Evolutionary conservation across 2,888 invertebrate genomes (phyloP), one percentile per base, ranked within the genome.

Genomic region (Amphipoea oculea): DNA sequence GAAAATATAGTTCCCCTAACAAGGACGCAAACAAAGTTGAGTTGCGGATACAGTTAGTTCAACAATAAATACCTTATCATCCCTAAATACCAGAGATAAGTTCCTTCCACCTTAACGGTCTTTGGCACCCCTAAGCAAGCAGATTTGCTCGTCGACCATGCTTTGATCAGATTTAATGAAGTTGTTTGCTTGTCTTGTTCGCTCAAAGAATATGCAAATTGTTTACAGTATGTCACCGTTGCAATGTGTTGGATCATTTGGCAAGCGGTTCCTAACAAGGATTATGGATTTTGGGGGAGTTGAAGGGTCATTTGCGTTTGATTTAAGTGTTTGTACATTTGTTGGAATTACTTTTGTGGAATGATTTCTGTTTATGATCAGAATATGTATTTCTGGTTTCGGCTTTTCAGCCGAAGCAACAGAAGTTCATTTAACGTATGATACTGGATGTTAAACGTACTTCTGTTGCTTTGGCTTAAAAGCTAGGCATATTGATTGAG

Each of bases 91-190:
- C 12, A 60, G 23, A 4, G 17, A 65, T 51, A 73, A 60, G 29
- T 23, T 20, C 60, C 48, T 57, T 12, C 23, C 23, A 54, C n/a
- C 42, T 11, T 14, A 29, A 42, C 54, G 14, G 45, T 57, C 62
- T 67, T 67, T 20, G 12, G 65, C 62, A 71, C 12, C 77, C 69
- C 81, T 77, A 78, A 86, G 66, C 72, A 85, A 85, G 81, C 81
- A 85, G 82, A 74, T 85, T 85, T 85, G 63, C 82, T 87, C 65
- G 29, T 72, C 76, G 69, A 48, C 83, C 74, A 68, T 81, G 79
- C 67, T 79, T 85, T 79, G 78, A 89, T 87, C 79, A 85, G 75
- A 88, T 79, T 88, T 84, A 89, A 88, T 84, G 85, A 87, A 85
- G 87, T 83, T 82, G 83, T 82, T 83, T 78, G 81, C 84, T 85